These are phyloP conservation scores for Pelecanoides urinatrix DNA, from an alignment of 2,113 vertebrate genomes.

Conservation along the genomic window DNA sequence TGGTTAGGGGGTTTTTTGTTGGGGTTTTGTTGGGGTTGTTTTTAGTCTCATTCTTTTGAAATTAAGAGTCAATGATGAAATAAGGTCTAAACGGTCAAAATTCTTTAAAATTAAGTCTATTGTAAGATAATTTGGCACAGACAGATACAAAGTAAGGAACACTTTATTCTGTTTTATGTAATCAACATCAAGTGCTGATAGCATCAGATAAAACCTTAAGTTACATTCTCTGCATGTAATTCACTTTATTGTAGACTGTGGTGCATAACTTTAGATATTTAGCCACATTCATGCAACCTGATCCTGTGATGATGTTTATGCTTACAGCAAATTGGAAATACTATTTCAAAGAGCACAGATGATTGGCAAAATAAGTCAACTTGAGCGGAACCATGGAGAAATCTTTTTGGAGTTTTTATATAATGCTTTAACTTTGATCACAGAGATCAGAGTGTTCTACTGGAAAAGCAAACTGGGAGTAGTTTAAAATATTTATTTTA, in stretches of 20 bases:
- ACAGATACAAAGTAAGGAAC: neutral
- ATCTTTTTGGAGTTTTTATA: neutral
- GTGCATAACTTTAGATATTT: neutral
- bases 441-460: slow-evolving; percentile 38
- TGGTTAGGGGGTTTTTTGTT: fast-evolving
- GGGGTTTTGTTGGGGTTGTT: neutral
- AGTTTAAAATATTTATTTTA: slow-evolving; percentile 55
- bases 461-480: slow-evolving; percentile 6
- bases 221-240: neutral
- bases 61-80: neutral
- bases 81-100: neutral
- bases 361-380: neutral
- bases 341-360: neutral
- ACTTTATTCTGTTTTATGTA: neutral
- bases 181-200: neutral
- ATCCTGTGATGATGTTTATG: neutral
- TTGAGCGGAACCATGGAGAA: neutral
- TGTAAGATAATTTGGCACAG: neutral
- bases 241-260: neutral
- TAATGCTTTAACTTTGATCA: slow-evolving; percentile 51
- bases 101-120: neutral
- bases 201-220: neutral
- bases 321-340: slow-evolving; percentile 18
- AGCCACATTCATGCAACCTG: neutral
- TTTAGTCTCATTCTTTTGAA: neutral